Percentiles rank a stretch among this genome's conserved stretches.
phyloP scores from a whole-genome alignment of 2,888 invertebrate genomes.

The Drosophila trichaetosa region DNA sequence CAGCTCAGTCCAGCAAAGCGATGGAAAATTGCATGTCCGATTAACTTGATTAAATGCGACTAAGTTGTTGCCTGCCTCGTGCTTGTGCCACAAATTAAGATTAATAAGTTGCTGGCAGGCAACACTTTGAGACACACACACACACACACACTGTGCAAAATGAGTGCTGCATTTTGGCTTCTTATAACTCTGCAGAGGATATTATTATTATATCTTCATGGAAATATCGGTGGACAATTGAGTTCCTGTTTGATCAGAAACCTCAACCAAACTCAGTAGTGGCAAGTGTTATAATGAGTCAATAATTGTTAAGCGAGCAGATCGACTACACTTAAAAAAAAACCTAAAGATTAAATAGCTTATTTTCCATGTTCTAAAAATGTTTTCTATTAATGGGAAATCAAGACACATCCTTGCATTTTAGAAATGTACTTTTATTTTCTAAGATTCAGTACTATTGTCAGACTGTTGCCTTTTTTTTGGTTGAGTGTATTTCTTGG shows the following conservation, averaged over 20 bases:
- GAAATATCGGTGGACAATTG: not conserved
- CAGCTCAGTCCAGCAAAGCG: not conserved
- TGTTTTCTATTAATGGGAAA: not conserved
- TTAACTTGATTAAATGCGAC: constrained; percentile 62
- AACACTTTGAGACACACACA: constrained; percentile 9
- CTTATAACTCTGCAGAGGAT: not conserved
- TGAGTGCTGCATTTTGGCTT: no score
- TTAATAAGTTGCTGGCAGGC: constrained; percentile 49
- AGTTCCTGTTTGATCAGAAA: not conserved
- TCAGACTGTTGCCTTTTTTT: not conserved
- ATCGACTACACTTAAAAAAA: not conserved
- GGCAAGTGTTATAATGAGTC: no score
- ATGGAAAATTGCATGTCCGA: constrained; percentile 56
- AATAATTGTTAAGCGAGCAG: not conserved
- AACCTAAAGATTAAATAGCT: not conserved
- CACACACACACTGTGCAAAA: not conserved
- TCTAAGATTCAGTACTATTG: not conserved
- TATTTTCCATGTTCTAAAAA: not conserved
- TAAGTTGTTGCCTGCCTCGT: constrained; percentile 46
- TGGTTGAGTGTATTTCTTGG: not conserved
- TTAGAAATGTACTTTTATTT: not conserved
- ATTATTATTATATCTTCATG: not conserved
- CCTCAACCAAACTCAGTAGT: not conserved
- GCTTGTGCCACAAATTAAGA: constrained; percentile 36
- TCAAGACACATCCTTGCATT: not conserved